These are phyloP conservation scores for Nomia melanderi DNA, from an alignment of 1,140 invertebrate species.

Conservation along the genomic window DNA sequence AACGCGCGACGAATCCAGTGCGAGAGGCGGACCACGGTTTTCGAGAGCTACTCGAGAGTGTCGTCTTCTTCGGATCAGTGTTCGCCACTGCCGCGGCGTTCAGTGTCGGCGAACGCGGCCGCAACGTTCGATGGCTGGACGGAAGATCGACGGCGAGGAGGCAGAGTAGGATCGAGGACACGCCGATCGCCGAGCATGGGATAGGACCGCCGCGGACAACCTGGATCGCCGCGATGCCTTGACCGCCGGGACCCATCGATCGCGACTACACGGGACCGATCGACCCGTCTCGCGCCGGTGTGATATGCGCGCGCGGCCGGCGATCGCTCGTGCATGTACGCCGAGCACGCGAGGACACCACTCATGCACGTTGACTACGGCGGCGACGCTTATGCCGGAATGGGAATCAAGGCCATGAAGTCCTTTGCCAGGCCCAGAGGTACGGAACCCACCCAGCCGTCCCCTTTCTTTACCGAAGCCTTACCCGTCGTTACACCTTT, in stretches of 20 bases:
- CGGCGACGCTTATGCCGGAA: constrained; percentile 77
- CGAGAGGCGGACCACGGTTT: no score
- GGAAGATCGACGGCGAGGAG: background rate
- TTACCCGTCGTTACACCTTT: background rate
- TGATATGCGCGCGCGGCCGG: constrained; percentile 2
- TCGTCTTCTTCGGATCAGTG: no score
- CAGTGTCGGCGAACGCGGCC: no score
- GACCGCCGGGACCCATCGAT: background rate
- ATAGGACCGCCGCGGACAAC: background rate
- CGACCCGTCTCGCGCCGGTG: background rate
- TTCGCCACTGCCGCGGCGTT: no score
- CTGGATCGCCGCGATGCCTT: constrained; percentile 1
- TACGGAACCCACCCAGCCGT: constrained; percentile 60
- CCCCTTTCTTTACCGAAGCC: background rate
- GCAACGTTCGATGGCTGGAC: no score
- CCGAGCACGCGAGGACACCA: constrained; percentile 65
- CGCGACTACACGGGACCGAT: background rate
- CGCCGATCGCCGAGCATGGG: background rate
- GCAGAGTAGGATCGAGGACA: background rate
- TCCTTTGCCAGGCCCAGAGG: constrained; percentile 81
- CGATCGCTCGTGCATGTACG: constrained; percentile 67
- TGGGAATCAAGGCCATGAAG: constrained; percentile 83
- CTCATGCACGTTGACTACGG: constrained; percentile 80
- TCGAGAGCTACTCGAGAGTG: no score
- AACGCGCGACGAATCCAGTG: no score